Evolutionary conservation across 1,140 invertebrate species (phyloP).

Genomic region (Tachypleus tridentatus): DNA sequence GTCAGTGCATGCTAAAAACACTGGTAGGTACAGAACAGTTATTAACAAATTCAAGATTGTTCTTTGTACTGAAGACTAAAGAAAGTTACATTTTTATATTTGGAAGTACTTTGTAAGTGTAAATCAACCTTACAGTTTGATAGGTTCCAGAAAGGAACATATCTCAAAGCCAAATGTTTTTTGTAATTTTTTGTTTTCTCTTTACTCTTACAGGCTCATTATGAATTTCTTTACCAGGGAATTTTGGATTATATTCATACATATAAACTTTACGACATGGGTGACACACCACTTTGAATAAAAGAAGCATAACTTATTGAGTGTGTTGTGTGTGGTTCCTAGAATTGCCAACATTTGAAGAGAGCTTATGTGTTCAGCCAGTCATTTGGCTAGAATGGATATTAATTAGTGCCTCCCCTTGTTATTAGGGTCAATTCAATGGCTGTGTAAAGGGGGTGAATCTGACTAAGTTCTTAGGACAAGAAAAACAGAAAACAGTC

Average conservation of each 20-base stretch:
- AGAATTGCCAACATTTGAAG: too few relatives aligned
- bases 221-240: conserved; percentile 80
- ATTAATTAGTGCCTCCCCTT: too few relatives aligned
- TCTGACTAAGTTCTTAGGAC: too few relatives aligned
- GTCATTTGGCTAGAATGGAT: too few relatives aligned
- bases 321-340: too few relatives aligned
- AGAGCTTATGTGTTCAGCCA: too few relatives aligned
- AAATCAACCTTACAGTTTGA: conserved; percentile 52
- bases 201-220: conserved; percentile 57
- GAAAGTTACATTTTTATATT: not conserved
- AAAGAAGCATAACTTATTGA: too few relatives aligned
- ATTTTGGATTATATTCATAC: conserved; percentile 74
- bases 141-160: conserved; percentile 29
- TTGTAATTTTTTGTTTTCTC: not conserved
- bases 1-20: conserved; percentile 61
- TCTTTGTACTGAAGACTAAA: conserved; percentile 1
- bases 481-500: too few relatives aligned
- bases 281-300: conserved; percentile 27
- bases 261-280: conserved; percentile 26
- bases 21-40: conserved; percentile 23
- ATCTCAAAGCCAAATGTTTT: not conserved
- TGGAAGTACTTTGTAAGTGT: not conserved
- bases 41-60: not conserved
- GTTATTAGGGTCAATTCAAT: too few relatives aligned
- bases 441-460: too few relatives aligned